Evolutionary conservation across 37 sponge, comb jelly and placozoan species (phyloP), one percentile per base, ranked within the genome.

Genomic region (Halichondria panicea): DNA sequence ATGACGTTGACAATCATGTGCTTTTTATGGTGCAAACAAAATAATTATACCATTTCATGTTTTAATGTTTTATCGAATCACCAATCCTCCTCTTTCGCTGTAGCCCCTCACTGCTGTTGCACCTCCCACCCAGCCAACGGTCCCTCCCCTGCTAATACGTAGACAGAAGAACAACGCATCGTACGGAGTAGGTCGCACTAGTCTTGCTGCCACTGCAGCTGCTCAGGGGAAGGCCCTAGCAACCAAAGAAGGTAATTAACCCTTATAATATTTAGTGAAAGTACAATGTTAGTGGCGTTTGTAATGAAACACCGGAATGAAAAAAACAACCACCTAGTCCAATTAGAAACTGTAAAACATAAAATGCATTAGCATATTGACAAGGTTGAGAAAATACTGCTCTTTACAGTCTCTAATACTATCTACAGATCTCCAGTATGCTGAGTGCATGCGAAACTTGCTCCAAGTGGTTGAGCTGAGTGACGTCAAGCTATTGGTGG

Each of bases 361-460:
- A 13, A 36, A 32, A 34, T 65, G 40, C 39, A 37, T 65, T 7
- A 9, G 40, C 35, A 22, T 65, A 65, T 8, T 58, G 60, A 25
- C 35, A 34, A 36, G 66, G 39, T 59, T 25, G 8, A 59, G 61
- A 36, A 7, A 18, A 65, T 35, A 11, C 8, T 65, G 66, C 35
- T 65, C 66, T 9, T 12, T 65, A 40, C 11, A 9, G 15, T 37
- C 22, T 36, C 66, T 36, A 19, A 52, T 6, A 11, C 13, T 68
- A 43, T 43, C 43, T 31, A 18, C 55, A 81, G 81, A 81, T 37
- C 27, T 44, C 3, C 22, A 31, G 55, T 53, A 63, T 72, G 81
- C 81, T 9, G 39, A 60, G 39, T 81, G 81, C 44, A 81, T 81
- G 81, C 72, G 65, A 0, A 71, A 81, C 39, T 25, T 81, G 41